Evolutionary conservation across 2,113 vertebrate genomes (phyloP).

Genomic region (Caranx ignobilis): DNA sequence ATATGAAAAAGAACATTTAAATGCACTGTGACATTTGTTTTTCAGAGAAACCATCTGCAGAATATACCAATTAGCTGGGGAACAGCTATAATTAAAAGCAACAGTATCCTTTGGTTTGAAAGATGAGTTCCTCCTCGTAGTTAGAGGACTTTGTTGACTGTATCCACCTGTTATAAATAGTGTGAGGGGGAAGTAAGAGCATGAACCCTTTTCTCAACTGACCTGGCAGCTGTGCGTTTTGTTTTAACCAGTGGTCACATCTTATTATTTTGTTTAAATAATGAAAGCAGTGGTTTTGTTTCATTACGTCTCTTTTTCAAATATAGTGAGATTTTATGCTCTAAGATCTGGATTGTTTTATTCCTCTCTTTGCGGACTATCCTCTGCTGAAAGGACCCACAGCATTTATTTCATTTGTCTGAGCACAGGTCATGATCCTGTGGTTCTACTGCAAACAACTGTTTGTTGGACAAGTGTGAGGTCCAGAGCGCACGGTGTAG

Average conservation of each 20-base stretch:
- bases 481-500: slow-evolving; percentile 52
- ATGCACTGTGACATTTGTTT: slow-evolving; percentile 7
- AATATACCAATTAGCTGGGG: not conserved
- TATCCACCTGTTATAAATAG: slow-evolving; percentile 49
- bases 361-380: not conserved
- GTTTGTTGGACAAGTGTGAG: slow-evolving; percentile 19
- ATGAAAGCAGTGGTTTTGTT: too few relatives aligned
- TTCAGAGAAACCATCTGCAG: not conserved
- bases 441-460: not conserved
- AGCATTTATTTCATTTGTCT: not conserved
- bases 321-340: not conserved
- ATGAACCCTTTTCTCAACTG: not conserved
- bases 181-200: not conserved
- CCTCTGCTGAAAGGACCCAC: not conserved
- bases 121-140: slow-evolving; percentile 25
- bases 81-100: slow-evolving; percentile 35
- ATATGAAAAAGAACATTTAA: not conserved
- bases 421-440: not conserved
- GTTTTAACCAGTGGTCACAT: not conserved
- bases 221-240: not conserved
- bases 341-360: not conserved
- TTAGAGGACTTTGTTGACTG: slow-evolving; percentile 41
- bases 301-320: not conserved
- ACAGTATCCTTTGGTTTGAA: slow-evolving; percentile 37
- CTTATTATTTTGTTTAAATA: not conserved